phyloP scores from a whole-genome alignment of 2,113 vertebrate genomes.

The Picathartes gymnocephalus region DNA sequence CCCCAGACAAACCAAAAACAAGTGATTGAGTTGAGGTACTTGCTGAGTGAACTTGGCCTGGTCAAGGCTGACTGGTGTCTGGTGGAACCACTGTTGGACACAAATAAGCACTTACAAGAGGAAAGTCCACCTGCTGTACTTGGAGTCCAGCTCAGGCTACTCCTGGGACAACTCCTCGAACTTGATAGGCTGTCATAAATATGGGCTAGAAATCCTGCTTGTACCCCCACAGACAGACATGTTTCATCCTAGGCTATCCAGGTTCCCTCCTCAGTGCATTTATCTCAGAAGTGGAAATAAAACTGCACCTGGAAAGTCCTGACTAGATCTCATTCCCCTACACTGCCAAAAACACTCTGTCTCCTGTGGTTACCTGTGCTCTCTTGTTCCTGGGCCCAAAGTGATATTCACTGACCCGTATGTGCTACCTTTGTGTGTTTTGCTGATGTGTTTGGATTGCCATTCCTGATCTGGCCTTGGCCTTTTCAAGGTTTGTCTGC shows the following conservation, averaged over 20 bases:
- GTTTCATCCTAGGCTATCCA: not conserved
- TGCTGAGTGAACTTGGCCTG: not conserved
- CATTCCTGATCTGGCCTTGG: not conserved
- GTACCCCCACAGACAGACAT: not conserved
- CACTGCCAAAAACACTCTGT: not conserved
- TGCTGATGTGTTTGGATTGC: not conserved
- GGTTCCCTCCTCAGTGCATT: not conserved
- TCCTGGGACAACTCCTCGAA: not conserved
- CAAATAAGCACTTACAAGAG: not conserved
- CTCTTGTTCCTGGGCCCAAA: not conserved
- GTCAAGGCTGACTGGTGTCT: constrained; percentile 5
- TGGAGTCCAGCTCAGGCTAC: not conserved
- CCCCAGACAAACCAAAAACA: constrained; percentile 51
- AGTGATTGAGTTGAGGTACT: constrained; percentile 30
- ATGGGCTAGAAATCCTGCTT: not conserved
- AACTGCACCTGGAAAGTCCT: not conserved
- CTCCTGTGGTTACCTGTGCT: not conserved
- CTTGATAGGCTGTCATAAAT: not conserved
- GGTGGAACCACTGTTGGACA: constrained; percentile 21
- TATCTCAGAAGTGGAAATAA: not conserved
- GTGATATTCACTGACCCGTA: not conserved
- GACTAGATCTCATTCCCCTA: not conserved
- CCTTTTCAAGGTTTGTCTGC: not conserved
- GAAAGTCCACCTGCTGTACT: not conserved
- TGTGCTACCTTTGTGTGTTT: not conserved